Conservation (phyloP, 2,888 invertebrate species). For the Mylabris sibirica region DNA sequence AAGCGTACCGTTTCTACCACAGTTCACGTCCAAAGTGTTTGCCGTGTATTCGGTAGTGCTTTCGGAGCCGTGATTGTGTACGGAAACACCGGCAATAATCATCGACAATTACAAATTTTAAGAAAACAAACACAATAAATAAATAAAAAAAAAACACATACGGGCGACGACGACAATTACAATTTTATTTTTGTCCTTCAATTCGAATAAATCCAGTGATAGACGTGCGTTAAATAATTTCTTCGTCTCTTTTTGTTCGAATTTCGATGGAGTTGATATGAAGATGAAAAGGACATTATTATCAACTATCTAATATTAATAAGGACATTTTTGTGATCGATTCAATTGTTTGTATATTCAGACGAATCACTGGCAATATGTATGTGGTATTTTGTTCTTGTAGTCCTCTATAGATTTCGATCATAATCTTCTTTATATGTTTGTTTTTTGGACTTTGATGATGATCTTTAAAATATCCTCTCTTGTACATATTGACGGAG, state of each 20-base stretch:
- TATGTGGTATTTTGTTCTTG: slow-evolving; percentile 14
- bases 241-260: background rate
- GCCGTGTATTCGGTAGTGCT: slow-evolving; percentile 24
- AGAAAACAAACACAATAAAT: too few species aligned
- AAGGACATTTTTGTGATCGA: slow-evolving; percentile 23
- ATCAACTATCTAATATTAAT: background rate
- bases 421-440: background rate
- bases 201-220: background rate
- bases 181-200: too few species aligned
- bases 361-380: slow-evolving; percentile 15
- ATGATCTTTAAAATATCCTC: background rate
- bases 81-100: background rate
- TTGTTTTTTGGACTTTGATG: slow-evolving; percentile 2
- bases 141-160: too few species aligned
- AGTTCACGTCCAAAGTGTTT: slow-evolving; percentile 7
- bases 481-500: background rate
- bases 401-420: background rate
- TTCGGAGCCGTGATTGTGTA: slow-evolving; percentile 23
- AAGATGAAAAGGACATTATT: slow-evolving; percentile 14
- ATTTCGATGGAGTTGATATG: background rate
- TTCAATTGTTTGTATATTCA: slow-evolving; percentile 9
- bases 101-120: background rate
- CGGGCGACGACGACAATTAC: too few species aligned
- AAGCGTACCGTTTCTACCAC: slow-evolving; percentile 14
- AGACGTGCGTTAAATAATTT: background rate